A percentile compares a stretch with the other conserved stretches of the same genome.
Evolutionary conservation across 2,888 invertebrate genomes (phyloP).

Genomic region (Amiota communis): DNA sequence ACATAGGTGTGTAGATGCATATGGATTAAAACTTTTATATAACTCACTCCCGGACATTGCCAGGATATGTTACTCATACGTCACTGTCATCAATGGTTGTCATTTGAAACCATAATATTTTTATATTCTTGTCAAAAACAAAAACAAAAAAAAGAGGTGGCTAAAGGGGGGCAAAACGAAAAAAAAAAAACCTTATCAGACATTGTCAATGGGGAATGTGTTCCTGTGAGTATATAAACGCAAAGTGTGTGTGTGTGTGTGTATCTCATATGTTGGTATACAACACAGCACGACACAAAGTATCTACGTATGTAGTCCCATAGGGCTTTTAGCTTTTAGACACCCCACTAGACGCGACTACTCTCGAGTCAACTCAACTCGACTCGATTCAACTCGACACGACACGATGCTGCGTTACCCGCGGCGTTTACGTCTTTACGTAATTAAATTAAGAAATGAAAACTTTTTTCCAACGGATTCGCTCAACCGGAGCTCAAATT

Average conservation of each 20-base stretch:
- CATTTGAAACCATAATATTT: conserved; percentile 15
- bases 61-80: conserved; percentile 2
- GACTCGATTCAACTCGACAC: conserved; percentile 14
- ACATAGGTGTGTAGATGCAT: background rate
- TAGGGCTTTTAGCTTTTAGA: conserved; percentile 28
- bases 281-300: background rate
- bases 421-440: conserved; percentile 48
- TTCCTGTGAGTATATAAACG: background rate
- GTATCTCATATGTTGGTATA: background rate
- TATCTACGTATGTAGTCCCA: background rate
- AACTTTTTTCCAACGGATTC: conserved; percentile 27
- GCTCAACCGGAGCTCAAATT: background rate
- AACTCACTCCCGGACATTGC: background rate
- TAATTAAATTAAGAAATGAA: conserved; percentile 51
- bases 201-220: conserved; percentile 23
- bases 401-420: conserved; percentile 29
- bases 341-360: conserved; percentile 5
- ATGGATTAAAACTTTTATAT: background rate
- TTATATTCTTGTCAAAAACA: background rate
- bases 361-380: background rate
- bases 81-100: conserved; percentile 12
- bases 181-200: conserved; percentile 18
- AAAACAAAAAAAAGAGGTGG: background rate
- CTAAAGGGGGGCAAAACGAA: background rate
- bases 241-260: too few relatives aligned